Evolutionary conservation across 2,797 vertebrate genomes (phyloP), one percentile per base, ranked within the genome.

Genomic region (Craterocephalus amniculus): DNA sequence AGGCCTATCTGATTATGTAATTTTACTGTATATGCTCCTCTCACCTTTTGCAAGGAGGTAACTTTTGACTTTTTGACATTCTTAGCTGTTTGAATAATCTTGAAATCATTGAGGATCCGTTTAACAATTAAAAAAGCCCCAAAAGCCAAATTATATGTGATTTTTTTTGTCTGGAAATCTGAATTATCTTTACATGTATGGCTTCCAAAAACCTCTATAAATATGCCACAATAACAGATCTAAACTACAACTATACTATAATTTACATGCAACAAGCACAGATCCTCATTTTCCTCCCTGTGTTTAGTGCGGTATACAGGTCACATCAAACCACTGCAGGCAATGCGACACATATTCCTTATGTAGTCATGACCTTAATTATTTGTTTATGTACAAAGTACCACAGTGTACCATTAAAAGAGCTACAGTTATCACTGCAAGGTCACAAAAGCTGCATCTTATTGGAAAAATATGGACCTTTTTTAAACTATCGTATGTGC

Each of bases 211-310:
- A 72, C 58, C 49, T 26, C 35, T 51, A 31, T 57, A 31, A 22
- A 16, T 48, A 13, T 65, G 51, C 27, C 56, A 36, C 26, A 10
- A 58, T 35, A 38, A 58, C 62, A 70, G 63, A 74, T 71, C 38
- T 80, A 79, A 81, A 63, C 55, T 51, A 61, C 7, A 20, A 45
- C 43, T 45, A n/a, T 20, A 4, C 45, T 86, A 70, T 80, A 26
- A 79, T 90, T 83, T 83, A 85, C 87, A 89, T 88, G 76, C 77
- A 77, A 63, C 68, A 74, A 83, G 73, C 83, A 82, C 79, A 78
- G 64, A 69, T 59, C 35, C 43, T 29, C 40, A 22, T 3, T 64
- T 58, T n/a, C 14, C 31, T 55, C 48, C 63, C 64, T 4, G 43
- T 49, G 77, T 77, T 82, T 60, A 71, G 62, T 63, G 63, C 40